Evolutionary conservation across 2,888 invertebrate species (phyloP), one percentile per base, ranked within the genome.

Genomic region (Acrobasis suavella): DNA sequence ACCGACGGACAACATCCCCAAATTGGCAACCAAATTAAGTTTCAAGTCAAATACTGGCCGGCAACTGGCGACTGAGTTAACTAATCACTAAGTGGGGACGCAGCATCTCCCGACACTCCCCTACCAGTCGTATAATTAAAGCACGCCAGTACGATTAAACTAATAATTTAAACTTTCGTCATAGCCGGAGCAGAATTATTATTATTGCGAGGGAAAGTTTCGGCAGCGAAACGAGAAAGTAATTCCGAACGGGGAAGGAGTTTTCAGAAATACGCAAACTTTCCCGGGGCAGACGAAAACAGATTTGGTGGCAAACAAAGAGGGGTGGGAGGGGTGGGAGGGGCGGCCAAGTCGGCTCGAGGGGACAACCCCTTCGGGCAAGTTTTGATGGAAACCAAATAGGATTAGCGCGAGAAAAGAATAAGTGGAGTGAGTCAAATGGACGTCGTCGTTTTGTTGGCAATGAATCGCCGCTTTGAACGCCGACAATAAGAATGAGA

Each of bases 111-210:
- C 32, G 5, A 0, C 17, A 60, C 68, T 69, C 72, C 70, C 72
- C 69, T 60, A 62, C 65, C 67, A 69, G 66, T 67, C 63, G 74
- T 79, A 85, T 87, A 90, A 92, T 91, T 88, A 88, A 87, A 86
- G 82, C 83, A 79, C 78, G 79, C 82, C 85, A 84, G 82, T 85
- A 74, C 85, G 86, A 91, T 90, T 90, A 86, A 89, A 89, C 89
- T 89, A 91, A 91, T 90, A 91, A 89, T 89, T 91, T 88, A 86
- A 91, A 90, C 86, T 91, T 90, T 87, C 85, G 86, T 87, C 89
- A 86, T 86, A 86, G 84, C 86, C 80, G 76, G 76, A 83, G 85
- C 82, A 73, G 81, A 90, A 86, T 91, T 91, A 91, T 91, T 90
- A 89, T 89, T 88, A 89, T 89, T 87, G 83, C 80, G 78, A 75